Conservation (phyloP, 2,797 vertebrate species). For the Halcyon smyrnensis region DNA sequence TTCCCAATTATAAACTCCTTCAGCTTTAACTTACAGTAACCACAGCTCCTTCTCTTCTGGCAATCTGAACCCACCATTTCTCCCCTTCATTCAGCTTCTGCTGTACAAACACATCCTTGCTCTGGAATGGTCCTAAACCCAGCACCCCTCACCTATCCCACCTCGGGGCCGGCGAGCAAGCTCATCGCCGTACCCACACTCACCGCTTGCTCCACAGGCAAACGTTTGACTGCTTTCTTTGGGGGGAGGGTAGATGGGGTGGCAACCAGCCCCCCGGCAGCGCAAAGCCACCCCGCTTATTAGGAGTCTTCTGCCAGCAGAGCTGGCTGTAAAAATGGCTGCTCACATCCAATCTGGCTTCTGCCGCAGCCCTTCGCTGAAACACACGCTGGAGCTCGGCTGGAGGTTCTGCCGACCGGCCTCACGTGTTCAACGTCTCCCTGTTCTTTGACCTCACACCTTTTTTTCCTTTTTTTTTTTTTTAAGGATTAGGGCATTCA, state of each 20-base stretch:
- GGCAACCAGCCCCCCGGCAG: neutral
- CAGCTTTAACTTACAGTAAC: conserved; percentile 48
- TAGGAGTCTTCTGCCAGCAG: conserved; percentile 6
- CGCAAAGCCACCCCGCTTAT: neutral
- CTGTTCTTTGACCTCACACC: conserved; percentile 52
- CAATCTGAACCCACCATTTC: neutral
- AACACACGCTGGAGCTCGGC: neutral
- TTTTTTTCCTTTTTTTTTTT: neutral
- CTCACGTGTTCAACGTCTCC: neutral
- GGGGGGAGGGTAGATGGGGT: neutral
- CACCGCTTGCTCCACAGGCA: neutral
- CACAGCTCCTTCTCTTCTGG: conserved; percentile 15
- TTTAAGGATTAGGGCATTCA: neutral
- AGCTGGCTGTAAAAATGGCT: conserved; percentile 53
- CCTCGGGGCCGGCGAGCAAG: neutral
- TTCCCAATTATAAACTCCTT: conserved; percentile 55
- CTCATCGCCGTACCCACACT: neutral
- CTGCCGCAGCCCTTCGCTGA: neutral
- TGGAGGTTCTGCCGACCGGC: neutral
- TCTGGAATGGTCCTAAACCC: neutral
- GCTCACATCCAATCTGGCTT: neutral
- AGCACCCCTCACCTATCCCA: neutral
- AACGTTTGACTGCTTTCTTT: neutral
- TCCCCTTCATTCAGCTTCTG: conserved; percentile 4
- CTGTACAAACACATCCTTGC: neutral